Evolutionary conservation across 2,113 vertebrate genomes (phyloP), one percentile per base, ranked within the genome.

Genomic region (Macaca fascicularis): DNA sequence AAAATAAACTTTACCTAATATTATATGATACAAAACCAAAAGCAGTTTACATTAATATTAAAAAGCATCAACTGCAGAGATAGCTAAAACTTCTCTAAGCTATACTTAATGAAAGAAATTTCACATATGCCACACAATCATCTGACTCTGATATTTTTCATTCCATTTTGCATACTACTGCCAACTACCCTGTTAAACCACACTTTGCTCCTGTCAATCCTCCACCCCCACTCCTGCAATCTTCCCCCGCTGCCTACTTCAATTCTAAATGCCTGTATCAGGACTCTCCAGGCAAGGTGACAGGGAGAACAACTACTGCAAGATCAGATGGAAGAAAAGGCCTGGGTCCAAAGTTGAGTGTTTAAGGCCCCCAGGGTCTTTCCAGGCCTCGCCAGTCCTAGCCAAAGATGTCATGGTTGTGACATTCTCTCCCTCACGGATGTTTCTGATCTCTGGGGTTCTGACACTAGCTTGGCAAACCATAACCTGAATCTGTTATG

Each of bases 81-180:
- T 67, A 88, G 92, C 84, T 74, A 95, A 93, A 97, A 94, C 64
- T 94, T 93, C 92, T 95, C 92, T 76, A 93, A 74, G 90, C 64
- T 96, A 88, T 85, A 94, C 79, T 97, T 96, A 96, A 95, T 6
- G 0, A 96, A 40, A 92, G 82, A 95, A 91, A 86, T 86, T 94
- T 94, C 75, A 79, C 90, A 92, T 59, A 89, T 74, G 92, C 70
- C 83, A 43, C 50, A 67, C 50, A 81, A 90, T 90, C 45, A 92
- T 59, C 82, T 79, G 64, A 94, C 86, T 91, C 84, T 2, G 1
- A 35, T 67, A 52, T 80, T 92, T 95, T 80, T 87, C 87, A 95
- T 81, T 55, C 40, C 22, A 61, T 55, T 89, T 90, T 78, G 48
- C 64, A 61, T 23, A 93, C 35, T 67, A 64, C 94, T 88, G 95